phyloP scores from a whole-genome alignment of 2,797 vertebrate genomes.

The Moxostoma hubbsi region DNA sequence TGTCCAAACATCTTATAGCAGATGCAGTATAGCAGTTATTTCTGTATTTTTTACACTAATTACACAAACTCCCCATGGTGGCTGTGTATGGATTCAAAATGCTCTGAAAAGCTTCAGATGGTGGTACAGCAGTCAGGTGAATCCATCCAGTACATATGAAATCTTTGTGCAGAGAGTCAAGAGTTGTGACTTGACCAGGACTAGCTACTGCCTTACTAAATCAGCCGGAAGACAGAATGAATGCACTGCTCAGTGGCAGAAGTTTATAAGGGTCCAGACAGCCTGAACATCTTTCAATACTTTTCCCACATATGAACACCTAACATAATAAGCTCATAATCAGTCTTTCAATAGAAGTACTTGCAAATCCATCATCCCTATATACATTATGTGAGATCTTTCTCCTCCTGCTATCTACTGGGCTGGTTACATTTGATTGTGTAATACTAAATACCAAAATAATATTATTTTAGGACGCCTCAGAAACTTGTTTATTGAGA shows the following conservation, averaged over 20 bases:
- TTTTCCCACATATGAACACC: not conserved
- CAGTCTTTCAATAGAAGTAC: slow-evolving; percentile 39
- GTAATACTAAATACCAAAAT: not conserved
- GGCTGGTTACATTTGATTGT: slow-evolving; percentile 23
- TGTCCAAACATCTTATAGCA: too few species aligned
- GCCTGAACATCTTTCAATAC: not conserved
- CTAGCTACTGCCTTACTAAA: slow-evolving; percentile 47
- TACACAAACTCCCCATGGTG: not conserved
- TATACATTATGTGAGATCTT: slow-evolving; percentile 44
- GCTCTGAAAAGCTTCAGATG: not conserved
- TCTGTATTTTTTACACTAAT: not conserved
- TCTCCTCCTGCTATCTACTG: slow-evolving; percentile 18
- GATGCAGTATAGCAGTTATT: not conserved
- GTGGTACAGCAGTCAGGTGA: not conserved
- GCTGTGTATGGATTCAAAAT: slow-evolving; percentile 5
- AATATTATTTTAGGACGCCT: not conserved
- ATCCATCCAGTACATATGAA: slow-evolving; percentile 20
- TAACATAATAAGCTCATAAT: slow-evolving; percentile 20
- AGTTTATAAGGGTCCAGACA: slow-evolving; percentile 18
- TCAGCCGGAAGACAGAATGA: slow-evolving; percentile 45
- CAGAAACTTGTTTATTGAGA: not conserved
- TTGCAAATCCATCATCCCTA: slow-evolving; percentile 32
- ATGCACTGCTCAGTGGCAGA: not conserved
- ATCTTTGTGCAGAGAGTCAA: slow-evolving; percentile 36
- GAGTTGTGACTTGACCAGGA: slow-evolving; percentile 45